phyloP scores from a whole-genome alignment of 2,888 invertebrate genomes.

The Tipula lateralis region DNA sequence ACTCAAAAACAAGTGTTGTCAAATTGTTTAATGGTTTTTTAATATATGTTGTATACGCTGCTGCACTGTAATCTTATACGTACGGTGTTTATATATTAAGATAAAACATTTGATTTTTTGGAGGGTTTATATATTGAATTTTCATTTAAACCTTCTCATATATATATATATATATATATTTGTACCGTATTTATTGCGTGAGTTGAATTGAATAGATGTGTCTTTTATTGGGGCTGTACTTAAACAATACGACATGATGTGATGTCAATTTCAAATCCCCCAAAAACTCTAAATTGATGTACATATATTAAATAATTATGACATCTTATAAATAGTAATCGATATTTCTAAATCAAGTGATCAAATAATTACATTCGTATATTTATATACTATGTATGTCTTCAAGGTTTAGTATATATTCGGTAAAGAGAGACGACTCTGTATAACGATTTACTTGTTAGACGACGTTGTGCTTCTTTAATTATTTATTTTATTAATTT shows the following conservation, averaged over 20 bases:
- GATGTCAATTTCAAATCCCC: neutral
- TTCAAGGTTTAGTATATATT: neutral
- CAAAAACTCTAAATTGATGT: neutral
- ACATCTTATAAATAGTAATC: too few relatives aligned
- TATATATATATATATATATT: neutral
- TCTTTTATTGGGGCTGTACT: neutral
- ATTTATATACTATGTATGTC: too few relatives aligned
- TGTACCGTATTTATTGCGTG: neutral
- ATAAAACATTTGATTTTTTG: neutral
- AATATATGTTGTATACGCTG: neutral
- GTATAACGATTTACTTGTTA: neutral
- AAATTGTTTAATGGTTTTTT: neutral
- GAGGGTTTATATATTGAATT: neutral
- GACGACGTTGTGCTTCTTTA: neutral
- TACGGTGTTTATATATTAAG: neutral
- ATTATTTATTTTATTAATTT: slow-evolving; percentile 1
- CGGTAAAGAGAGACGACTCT: neutral
- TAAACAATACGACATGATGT: neutral
- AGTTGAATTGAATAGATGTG: neutral
- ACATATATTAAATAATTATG: neutral
- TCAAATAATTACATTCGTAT: neutral
- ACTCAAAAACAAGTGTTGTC: neutral
- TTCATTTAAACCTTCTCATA: neutral
- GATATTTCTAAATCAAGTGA: neutral
- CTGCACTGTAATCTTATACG: neutral